Evolutionary conservation across 2,797 vertebrate genomes (phyloP).

Genomic region (Phalloptychus januarius): DNA sequence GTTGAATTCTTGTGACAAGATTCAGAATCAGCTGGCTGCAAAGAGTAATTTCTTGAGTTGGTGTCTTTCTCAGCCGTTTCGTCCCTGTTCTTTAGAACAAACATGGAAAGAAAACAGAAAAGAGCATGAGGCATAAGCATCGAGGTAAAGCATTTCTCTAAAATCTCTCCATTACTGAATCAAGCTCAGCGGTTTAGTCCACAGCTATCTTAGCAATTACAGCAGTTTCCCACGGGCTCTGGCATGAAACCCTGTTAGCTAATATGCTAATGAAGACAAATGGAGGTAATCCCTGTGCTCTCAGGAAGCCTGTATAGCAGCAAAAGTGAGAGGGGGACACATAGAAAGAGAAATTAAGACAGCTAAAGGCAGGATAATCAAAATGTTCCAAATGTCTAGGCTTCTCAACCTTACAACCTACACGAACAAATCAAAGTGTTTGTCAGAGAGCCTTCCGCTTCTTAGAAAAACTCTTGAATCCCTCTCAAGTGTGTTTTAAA

Average conservation of each 20-base stretch:
- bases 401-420: slow-evolving; percentile 11
- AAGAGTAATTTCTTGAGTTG: slow-evolving; percentile 51
- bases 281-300: slow-evolving; percentile 78
- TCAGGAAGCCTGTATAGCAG: slow-evolving; percentile 59
- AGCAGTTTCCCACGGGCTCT: slow-evolving; percentile 74
- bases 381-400: slow-evolving; percentile 20
- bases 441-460: slow-evolving; percentile 12
- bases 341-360: slow-evolving; percentile 20
- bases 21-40: slow-evolving; percentile 62
- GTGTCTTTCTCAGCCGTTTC: slow-evolving; percentile 36
- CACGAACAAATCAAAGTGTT: background rate
- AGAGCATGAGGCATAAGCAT: slow-evolving; percentile 35
- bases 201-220: slow-evolving; percentile 76
- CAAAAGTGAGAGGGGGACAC: slow-evolving; percentile 25
- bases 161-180: slow-evolving; percentile 52
- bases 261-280: slow-evolving; percentile 84
- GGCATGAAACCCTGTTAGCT: slow-evolving; percentile 71
- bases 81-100: background rate
- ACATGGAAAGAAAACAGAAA: slow-evolving; percentile 19
- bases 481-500: slow-evolving; percentile 22
- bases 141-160: slow-evolving; percentile 66
- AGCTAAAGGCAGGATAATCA: slow-evolving; percentile 36
- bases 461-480: slow-evolving; percentile 35
- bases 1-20: slow-evolving; percentile 66
- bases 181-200: slow-evolving; percentile 61